A percentile compares a stretch with the other conserved stretches of the same genome.
These are phyloP conservation scores for Cerastoderma edule DNA, from an alignment of 2,888 invertebrate genomes.

Conservation along the genomic window DNA sequence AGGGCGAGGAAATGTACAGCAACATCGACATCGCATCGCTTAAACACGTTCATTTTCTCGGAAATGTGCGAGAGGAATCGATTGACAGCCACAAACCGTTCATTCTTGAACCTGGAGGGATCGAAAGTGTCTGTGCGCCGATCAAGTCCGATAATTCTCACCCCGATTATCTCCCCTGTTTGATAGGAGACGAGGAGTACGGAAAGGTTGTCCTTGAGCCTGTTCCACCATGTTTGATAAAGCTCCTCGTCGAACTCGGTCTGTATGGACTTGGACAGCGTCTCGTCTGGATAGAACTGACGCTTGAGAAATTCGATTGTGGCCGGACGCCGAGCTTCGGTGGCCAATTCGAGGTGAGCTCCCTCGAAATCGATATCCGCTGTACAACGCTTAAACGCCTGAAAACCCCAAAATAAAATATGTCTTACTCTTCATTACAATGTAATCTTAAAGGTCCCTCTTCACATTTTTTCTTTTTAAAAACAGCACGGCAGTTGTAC, in stretches of 20 bases:
- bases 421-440: too few species aligned
- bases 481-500: too few species aligned
- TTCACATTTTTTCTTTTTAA: too few species aligned
- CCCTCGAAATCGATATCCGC: constrained; percentile 9
- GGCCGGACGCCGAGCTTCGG: constrained; percentile 7
- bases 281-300: constrained; percentile 30
- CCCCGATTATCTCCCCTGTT: constrained; percentile 33
- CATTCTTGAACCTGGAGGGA: not conserved
- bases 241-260: constrained; percentile 19
- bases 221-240: not conserved
- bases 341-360: constrained; percentile 35
- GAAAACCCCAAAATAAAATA: too few species aligned
- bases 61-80: constrained; percentile 26
- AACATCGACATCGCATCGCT: constrained; percentile 24
- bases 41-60: constrained; percentile 32
- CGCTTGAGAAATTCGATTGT: constrained; percentile 25
- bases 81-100: constrained; percentile 6
- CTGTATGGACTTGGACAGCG: constrained; percentile 27
- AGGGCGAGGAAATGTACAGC: constrained; percentile 25
- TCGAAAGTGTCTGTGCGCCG: not conserved
- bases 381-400: constrained; percentile 21
- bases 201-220: constrained; percentile 22
- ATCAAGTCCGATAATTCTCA: constrained; percentile 9
- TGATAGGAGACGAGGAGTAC: constrained; percentile 28
- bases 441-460: too few species aligned